These are phyloP conservation scores for Rhinatrema bivittatum DNA, from an alignment of 2,797 vertebrate genomes.

Conservation along the genomic window DNA sequence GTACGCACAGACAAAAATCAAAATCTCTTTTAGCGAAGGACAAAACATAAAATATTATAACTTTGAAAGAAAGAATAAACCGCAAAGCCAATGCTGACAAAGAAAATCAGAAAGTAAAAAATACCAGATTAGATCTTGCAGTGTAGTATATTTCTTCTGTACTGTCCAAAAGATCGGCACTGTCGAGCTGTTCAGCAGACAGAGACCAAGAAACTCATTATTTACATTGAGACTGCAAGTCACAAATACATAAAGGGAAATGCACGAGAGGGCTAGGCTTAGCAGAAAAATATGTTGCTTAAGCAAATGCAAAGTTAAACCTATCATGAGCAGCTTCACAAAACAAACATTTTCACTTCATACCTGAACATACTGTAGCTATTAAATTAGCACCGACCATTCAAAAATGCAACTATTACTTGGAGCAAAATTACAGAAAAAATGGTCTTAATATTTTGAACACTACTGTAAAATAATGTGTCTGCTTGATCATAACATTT, in stretches of 20 bases:
- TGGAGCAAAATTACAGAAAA: slow-evolving; percentile 6
- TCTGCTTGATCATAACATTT: no score
- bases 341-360: slow-evolving; percentile 4
- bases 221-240: slow-evolving; percentile 55
- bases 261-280: slow-evolving; percentile 20
- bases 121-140: slow-evolving; percentile 97
- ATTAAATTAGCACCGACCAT: slow-evolving; percentile 4
- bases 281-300: slow-evolving; percentile 24
- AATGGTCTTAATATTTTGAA: no score
- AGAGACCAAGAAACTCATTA: slow-evolving; percentile 80
- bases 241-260: slow-evolving; percentile 42
- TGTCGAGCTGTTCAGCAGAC: slow-evolving; percentile 86
- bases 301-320: slow-evolving; percentile 28
- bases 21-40: no score
- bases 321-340: slow-evolving; percentile 13
- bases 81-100: slow-evolving; percentile 50
- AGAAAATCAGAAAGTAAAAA: slow-evolving; percentile 60
- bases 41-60: slow-evolving; percentile 21
- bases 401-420: slow-evolving; percentile 2
- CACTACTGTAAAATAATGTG: no score
- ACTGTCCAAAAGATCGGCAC: slow-evolving; percentile 92
- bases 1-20: no score
- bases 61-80: slow-evolving; percentile 30
- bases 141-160: slow-evolving; percentile 96
- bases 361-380: background rate